Base-by-base conservation (phyloP, 2,797 vertebrate genomes). In the Poecilia velifera region DNA sequence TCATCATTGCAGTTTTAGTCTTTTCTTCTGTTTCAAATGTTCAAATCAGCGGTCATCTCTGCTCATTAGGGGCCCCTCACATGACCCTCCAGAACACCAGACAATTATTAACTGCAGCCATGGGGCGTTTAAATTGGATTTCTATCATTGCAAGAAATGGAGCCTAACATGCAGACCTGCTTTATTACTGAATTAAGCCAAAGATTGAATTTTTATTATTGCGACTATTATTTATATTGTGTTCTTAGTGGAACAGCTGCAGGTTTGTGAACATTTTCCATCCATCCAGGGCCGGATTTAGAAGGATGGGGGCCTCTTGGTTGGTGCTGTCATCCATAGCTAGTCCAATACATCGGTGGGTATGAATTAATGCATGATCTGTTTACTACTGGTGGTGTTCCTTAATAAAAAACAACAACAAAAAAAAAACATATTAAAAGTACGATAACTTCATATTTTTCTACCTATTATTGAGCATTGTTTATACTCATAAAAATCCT, bases 141-240 rank as follows among this genome's bases (percentile, higher is more conserved):
- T 79, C n/a, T 82, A 36, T 77, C 86, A 62, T 79, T 74, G 43
- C 64, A 80, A 82, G 88, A 82, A 87, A 82, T 1, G 36, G 53
- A 78, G 72, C 64, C 46, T 76, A 86, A 86, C 85, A 86, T 79
- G 74, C 78, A 77, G 59, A 86, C 84, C 77, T 77, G 78, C 88
- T 89, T 75, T 75, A 81, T 55, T 76, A 28, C 51, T 72, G 74
- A 79, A 83, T 89, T 84, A 74, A 73, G 62, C 86, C 85, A 91
- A 82, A 84, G 45, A 77, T 41, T 55, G 13, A 57, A 43, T 72
- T 68, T 84, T 84, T 71, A 86, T 90, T 86, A 86, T 75, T 77
- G 73, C 66, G 70, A 16, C 51, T 76, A 83, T 87, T 89, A 85
- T 88, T 91, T 84, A 59, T 87, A 78, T 47, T 59, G 73, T 53